Evolutionary conservation across 1,140 invertebrate species (phyloP).

Genomic region (Choristoneura fumiferana): DNA sequence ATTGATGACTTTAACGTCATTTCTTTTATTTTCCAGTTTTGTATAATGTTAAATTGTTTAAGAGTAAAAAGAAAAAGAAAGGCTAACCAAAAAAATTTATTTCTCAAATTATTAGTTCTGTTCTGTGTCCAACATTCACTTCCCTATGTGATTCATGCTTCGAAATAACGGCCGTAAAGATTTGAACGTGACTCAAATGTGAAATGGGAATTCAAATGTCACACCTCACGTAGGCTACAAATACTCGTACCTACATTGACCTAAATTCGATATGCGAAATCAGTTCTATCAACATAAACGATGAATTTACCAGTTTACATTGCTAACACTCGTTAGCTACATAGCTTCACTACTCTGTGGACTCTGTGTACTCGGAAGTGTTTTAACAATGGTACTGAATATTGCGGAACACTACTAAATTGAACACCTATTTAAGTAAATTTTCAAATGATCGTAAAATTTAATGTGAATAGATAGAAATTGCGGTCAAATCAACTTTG

Average conservation of each 20-base stretch:
- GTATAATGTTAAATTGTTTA: too few species aligned
- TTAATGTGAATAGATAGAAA: too few species aligned
- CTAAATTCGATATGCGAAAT: constrained; percentile 6
- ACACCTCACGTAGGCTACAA: constrained; percentile 9
- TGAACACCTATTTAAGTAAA: too few species aligned
- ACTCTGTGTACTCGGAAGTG: not conserved
- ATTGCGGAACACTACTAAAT: too few species aligned
- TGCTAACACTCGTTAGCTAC: not conserved
- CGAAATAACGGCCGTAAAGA: constrained; percentile 11
- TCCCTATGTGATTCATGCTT: not conserved
- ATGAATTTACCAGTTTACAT: not conserved
- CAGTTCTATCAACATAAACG: not conserved
- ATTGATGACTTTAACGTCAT: too few species aligned
- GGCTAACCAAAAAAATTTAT: too few species aligned
- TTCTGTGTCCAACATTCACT: too few species aligned
- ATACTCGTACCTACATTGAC: constrained; percentile 2
- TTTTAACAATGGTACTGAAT: not conserved
- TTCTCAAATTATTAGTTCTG: too few species aligned
- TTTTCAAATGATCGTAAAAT: too few species aligned
- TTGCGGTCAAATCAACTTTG: too few species aligned
- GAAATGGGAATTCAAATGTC: not conserved
- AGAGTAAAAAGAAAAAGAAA: too few species aligned
- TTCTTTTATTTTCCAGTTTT: too few species aligned
- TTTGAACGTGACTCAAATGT: constrained; percentile 11
- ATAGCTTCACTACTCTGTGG: not conserved